Base-by-base conservation (phyloP, 2,888 invertebrate genomes). In the Serripes groenlandicus region DNA sequence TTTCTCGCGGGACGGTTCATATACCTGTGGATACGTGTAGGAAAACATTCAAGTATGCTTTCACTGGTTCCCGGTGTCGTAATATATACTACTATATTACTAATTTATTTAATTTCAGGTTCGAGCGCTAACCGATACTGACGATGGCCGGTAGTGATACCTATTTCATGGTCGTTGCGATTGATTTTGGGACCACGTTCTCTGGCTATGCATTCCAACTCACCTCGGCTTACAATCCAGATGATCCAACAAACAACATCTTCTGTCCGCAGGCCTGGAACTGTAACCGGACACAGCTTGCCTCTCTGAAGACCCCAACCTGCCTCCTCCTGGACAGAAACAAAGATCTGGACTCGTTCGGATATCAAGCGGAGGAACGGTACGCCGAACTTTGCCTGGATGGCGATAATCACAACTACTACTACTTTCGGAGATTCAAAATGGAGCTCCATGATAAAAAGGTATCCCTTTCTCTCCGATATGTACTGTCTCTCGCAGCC, bases 371-470 rank as follows among this genome's bases (percentile, higher is more conserved):
- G 3, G 86, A 86, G 73, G 81, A 83, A 5, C 75, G 79, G 26
- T 86, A 86, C 35, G 78, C 74, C 15, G 71, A 81, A 11, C 71
- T 86, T 3, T 69, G 81, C 21, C 42, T 81, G 62, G 86, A 86
- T 52, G 66, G 64, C 0, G 79, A 83, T 26, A 28, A 78, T 21
- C 32, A 60, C 18, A 71, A 81, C 23, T 86, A 70, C 64, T 86
- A 81, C 64, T 86, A 42, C 76, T 86, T 86, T 28, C 34, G 81
- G 52, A 72, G 86, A 34, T 86, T 86, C 32, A 86, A 86, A 71
- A 86, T 86, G 86, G 60, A 78, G 28, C 77, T 86, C 0, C 86
- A 83, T 60, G 66, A 66, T 7, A 34, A 58, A 74, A 64, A 74
- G 66, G 74, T 74, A 49, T 21, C 30, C n/a, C n/a, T n/a, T n/a